Evolutionary conservation across 2,797 vertebrate species (phyloP).

Genomic region (Gobio occitaniae): DNA sequence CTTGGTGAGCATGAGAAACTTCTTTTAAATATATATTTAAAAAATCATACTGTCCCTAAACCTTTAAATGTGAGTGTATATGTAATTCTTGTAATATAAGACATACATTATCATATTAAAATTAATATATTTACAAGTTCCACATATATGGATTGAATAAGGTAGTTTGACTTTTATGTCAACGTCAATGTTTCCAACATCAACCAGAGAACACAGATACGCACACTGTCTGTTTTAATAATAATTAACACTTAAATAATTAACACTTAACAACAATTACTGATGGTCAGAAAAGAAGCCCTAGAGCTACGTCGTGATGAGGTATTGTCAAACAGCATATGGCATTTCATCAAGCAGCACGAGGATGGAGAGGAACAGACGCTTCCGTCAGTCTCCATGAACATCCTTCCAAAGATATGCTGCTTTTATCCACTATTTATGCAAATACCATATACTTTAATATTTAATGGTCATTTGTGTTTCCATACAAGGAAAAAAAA

Average conservation of each 20-base stretch:
- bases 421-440: conserved; percentile 16
- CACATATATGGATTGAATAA: not conserved
- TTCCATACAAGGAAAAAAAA: not conserved
- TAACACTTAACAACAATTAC: conserved; percentile 35
- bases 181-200: not conserved
- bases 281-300: conserved; percentile 30
- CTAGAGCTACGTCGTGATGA: conserved; percentile 30
- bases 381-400: conserved; percentile 1
- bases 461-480: not conserved
- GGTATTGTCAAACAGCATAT: conserved; percentile 39
- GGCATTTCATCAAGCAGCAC: conserved; percentile 3
- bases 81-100: not conserved
- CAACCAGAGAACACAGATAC: conserved; percentile 22
- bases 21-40: not conserved
- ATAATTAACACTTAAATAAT: conserved; percentile 32
- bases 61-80: not conserved
- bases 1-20: not conserved
- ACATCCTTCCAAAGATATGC: not conserved
- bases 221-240: conserved; percentile 24
- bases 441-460: not conserved
- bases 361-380: not conserved
- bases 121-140: not conserved
- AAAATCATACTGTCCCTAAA: not conserved
- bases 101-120: not conserved
- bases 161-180: not conserved